Percentiles rank a stretch among this genome's conserved stretches.
Conservation (phyloP, 2,113 vertebrate species). For the Cricetomys ansorgei region DNA sequence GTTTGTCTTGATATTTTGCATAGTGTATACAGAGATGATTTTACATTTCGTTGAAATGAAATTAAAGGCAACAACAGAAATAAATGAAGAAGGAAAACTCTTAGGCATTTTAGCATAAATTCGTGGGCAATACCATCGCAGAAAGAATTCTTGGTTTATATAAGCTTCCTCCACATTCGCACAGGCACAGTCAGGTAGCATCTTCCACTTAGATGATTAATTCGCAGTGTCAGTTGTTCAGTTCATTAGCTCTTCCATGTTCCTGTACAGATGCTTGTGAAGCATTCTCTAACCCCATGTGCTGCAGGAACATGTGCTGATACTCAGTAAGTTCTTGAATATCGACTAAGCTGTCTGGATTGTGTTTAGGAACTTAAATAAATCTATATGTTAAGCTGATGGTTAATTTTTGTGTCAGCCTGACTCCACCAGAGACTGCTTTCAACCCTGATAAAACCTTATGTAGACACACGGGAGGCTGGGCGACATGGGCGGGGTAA, state of each 20-base stretch:
- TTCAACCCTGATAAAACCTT: neutral
- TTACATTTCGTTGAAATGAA: conserved; percentile 9
- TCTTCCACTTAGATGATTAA: neutral
- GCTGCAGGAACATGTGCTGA: neutral
- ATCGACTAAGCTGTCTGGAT: neutral
- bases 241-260: neutral
- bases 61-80: conserved; percentile 14
- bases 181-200: neutral
- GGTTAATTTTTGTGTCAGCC: neutral
- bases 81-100: neutral
- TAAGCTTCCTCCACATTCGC: neutral
- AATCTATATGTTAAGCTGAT: neutral
- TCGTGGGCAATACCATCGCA: neutral
- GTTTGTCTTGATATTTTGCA: conserved; percentile 12
- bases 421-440: neutral
- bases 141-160: conserved; percentile 1
- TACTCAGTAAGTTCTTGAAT: neutral
- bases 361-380: neutral
- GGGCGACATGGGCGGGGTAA: neutral
- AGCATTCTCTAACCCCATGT: neutral
- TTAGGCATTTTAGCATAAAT: neutral
- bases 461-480: neutral
- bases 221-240: neutral
- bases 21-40: neutral
- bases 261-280: neutral